phyloP scores from a whole-genome alignment of 2,113 vertebrate species.

The Pungitius pungitius region DNA sequence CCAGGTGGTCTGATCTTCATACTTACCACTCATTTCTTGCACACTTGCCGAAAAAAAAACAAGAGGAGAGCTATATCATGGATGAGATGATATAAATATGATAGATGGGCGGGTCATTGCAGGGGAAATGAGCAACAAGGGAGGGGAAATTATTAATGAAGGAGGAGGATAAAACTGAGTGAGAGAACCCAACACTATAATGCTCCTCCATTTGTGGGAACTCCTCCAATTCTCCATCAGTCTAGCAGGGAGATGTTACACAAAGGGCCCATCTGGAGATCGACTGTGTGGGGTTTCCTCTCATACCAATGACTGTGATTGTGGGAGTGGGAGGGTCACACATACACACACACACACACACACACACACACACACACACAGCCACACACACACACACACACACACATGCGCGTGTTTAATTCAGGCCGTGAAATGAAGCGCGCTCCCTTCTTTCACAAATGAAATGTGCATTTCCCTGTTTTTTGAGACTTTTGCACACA shows the following conservation, averaged over 20 bases:
- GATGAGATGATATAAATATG: constrained; percentile 24
- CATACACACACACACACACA: background rate
- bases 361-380: background rate
- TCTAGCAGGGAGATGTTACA: constrained; percentile 66
- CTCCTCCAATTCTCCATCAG: constrained; percentile 64
- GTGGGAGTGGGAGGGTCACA: constrained; percentile 51
- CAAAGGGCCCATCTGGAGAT: constrained; percentile 61
- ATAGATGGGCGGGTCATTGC: constrained; percentile 5
- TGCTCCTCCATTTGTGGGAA: constrained; percentile 60
- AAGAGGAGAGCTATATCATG: background rate
- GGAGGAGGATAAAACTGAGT: constrained; percentile 13
- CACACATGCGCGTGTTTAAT: constrained; percentile 15
- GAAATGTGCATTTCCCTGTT: constrained; percentile 48
- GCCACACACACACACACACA: background rate
- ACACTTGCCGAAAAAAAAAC: constrained; percentile 6
- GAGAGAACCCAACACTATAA: constrained; percentile 62
- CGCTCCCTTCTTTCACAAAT: constrained; percentile 22
- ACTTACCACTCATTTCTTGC: constrained; percentile 16
- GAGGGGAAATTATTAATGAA: constrained; percentile 37
- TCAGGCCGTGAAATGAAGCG: constrained; percentile 39
- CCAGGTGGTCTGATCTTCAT: constrained; percentile 47
- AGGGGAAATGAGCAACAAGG: constrained; percentile 16
- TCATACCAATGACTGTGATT: constrained; percentile 69
- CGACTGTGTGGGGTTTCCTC: constrained; percentile 72
- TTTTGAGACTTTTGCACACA: constrained; percentile 36